phyloP scores from a whole-genome alignment of 1,140 invertebrate genomes.

The Aplysia californica region DNA sequence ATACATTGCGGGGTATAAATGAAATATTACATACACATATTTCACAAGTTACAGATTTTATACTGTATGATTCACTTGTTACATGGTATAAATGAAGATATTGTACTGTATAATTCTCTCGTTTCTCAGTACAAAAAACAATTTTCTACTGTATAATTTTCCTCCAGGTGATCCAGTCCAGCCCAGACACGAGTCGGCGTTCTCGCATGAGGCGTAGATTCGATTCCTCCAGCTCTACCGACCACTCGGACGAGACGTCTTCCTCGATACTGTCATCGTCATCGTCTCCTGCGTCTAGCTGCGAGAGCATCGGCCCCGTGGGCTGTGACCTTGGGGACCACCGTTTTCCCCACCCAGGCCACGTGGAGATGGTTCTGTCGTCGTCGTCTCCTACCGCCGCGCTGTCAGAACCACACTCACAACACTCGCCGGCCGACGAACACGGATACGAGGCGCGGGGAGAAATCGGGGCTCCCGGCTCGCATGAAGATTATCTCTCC shows the following conservation, averaged over 20 bases:
- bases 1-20: too few relatives aligned
- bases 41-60: too few relatives aligned
- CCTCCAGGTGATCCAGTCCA: background rate
- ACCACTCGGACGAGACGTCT: background rate
- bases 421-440: background rate
- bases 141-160: slow-evolving; percentile 1
- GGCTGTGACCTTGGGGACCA: background rate
- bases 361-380: too few relatives aligned
- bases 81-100: too few relatives aligned
- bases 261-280: background rate
- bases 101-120: background rate
- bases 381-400: background rate
- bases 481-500: background rate
- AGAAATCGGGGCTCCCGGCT: background rate
- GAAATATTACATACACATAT: too few relatives aligned
- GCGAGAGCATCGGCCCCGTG: slow-evolving; percentile 2
- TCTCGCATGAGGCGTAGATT: background rate
- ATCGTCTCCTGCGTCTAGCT: background rate
- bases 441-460: background rate
- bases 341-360: too few relatives aligned
- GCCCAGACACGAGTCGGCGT: background rate
- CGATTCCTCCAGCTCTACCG: background rate
- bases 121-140: background rate
- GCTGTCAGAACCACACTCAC: background rate
- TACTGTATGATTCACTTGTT: too few relatives aligned